Evolutionary conservation across 2,888 invertebrate genomes (phyloP), one percentile per base, ranked within the genome.

Genomic region (Smittia sp.): DNA sequence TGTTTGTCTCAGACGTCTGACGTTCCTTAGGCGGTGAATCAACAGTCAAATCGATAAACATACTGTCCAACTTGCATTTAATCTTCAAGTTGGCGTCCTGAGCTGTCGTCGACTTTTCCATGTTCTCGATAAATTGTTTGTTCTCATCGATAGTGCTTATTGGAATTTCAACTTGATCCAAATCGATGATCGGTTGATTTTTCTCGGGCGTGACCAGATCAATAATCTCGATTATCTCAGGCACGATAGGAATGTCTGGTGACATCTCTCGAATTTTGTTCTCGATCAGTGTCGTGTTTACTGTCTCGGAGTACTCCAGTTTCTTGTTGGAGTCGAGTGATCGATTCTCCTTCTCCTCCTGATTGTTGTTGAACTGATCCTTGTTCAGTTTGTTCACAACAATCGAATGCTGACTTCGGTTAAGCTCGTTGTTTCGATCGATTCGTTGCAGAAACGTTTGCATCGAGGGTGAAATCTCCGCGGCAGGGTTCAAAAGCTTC

Each of bases 401-500:
- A 3, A 65, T 66, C 39, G 62, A 15, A 27, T 69, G 69, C 11
- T 69, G 69, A 18, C 52, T 52, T 1, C 20, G n/a, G 38, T 72
- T 72, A 13, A 72, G 20, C 39, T 72, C 72, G 58, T 58, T 72
- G 20, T 72, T 72, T 1, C 62, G 82, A 79, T 13, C 83, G 52
- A 79, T 39, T 75, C 81, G 81, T 77, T 88, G 86, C 74, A 90
- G 80, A 77, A 90, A 88, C 1, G 87, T 88, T 79, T 89, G 88
- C 88, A 89, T 89, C 63, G 87, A 86, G 0, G 89, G 86, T 78
- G 87, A 89, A 13, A 89, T 87, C 68, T 87, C 87, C 0, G 88
- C 85, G 0, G 92, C 90, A 0, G 93, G 92, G 80, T 93, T 90
- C 52, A 94, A 81, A 76, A 94, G 83, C 79, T 94, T 94, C 78